These are phyloP conservation scores for Drosophila picticornis DNA, from an alignment of 2,888 invertebrate species.

Conservation along the genomic window DNA sequence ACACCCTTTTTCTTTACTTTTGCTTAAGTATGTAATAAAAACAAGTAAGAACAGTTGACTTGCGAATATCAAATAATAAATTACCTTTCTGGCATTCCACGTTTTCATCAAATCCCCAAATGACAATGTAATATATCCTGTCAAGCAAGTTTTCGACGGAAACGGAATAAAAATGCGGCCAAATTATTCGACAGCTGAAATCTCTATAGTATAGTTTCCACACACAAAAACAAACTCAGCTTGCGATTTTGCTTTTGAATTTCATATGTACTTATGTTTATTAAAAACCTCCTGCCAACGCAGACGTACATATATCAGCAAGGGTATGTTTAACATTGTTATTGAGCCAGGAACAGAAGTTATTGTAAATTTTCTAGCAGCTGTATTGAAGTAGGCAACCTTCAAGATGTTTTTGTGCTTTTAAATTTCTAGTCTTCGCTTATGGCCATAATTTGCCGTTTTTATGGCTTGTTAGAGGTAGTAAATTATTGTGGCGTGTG, in stretches of 20 bases:
- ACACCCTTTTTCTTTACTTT: not conserved
- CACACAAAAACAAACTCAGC: not conserved
- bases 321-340: not conserved
- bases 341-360: not conserved
- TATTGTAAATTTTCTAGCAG: not conserved
- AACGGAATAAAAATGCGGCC: not conserved
- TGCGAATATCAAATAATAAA: not conserved
- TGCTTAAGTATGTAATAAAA: not conserved
- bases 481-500: slow-evolving; percentile 57
- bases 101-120: not conserved
- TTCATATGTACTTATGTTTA: not conserved
- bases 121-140: not conserved
- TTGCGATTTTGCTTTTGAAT: not conserved
- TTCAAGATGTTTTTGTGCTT: not conserved
- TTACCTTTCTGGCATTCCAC: not conserved
- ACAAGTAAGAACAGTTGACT: not conserved
- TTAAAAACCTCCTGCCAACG: not conserved
- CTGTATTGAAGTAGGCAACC: not conserved
- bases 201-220: not conserved
- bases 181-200: not conserved
- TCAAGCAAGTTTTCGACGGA: not conserved
- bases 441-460: slow-evolving; percentile 11
- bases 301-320: not conserved
- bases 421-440: not conserved
- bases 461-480: slow-evolving; percentile 54